Conservation (phyloP, 2,888 invertebrate species). For the Zhuqinia jingwanae region DNA sequence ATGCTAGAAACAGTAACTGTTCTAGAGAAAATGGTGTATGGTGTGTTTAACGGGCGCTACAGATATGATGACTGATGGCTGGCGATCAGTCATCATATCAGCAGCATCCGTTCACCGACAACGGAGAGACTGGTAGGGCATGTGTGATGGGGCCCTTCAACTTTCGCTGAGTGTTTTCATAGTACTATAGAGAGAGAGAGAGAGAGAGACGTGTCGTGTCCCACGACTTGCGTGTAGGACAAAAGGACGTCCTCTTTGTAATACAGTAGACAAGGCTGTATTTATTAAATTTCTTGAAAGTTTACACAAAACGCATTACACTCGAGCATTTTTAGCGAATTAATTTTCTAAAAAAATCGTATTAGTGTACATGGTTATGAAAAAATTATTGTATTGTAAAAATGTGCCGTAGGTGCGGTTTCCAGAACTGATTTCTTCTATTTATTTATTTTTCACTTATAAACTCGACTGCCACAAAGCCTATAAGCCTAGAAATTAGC, state of each 20-base stretch:
- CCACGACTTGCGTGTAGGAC: no score
- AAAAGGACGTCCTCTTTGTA: constrained; percentile 8
- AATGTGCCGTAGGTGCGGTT: no score
- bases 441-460: no score
- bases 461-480: no score
- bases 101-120: no score
- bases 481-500: no score
- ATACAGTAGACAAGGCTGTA: background rate
- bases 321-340: background rate
- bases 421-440: no score
- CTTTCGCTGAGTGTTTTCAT: background rate
- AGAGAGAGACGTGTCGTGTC: constrained; percentile 7
- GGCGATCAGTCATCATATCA: no score
- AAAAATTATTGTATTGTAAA: background rate
- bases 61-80: no score
- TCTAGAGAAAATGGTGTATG: background rate
- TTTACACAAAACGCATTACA: no score
- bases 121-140: background rate
- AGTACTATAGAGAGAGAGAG: background rate
- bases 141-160: constrained; percentile 11
- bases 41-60: no score
- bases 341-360: background rate
- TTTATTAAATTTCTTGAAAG: no score
- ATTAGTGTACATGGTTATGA: background rate
- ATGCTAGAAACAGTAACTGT: background rate